Evolutionary conservation across 2,113 vertebrate genomes (phyloP), one percentile per base, ranked within the genome.

Genomic region (Zapornia atra): DNA sequence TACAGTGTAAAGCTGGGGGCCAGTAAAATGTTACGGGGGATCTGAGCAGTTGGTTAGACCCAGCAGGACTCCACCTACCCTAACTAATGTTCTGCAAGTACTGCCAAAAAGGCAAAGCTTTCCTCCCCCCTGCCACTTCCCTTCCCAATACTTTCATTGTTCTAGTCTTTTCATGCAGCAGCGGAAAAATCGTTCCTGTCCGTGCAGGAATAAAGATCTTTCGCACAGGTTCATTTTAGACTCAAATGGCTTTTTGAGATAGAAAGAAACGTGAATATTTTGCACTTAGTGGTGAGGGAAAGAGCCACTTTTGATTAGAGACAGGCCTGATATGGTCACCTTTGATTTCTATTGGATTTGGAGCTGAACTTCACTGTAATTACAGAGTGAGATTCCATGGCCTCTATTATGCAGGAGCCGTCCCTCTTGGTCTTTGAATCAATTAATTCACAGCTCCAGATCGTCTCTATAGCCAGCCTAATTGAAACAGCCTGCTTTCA

Each of bases 41-140:
- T 61, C 82, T 92, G 57, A 98, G 53, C 78, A 92, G 79, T 97
- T 97, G 94, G 73, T 97, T 91, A 93, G 89, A 90, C 64, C 86
- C 70, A 92, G 65, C 96, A 97, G 88, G 82, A 92, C 73, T 94
- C 96, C 76, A 97, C 65, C 93, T 90, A 79, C 84, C 77, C 82
- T 87, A 89, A 96, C 82, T 95, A 95, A 96, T 94, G 91, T 90
- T 97, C 93, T 93, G 33, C 4, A 42, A 92, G n/a, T 78, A 60
- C 51, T 97, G 71, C 87, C 86, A 94, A 76, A 91, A 94, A 94
- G 72, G 59, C 77, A 71, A 57, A 73, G 61, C 89, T 96, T 91
- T 92, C 76, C 72, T 73, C 38, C 56, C 75, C 31, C 26, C 57
- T 2, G 0, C 68, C 48, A 75, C 44, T 79, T 92, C 57, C 42